Percentiles rank a stretch among this genome's conserved stretches.
Conservation (phyloP, 92 coral and sea anemone genomes). For the Siderastrea siderea region DNA sequence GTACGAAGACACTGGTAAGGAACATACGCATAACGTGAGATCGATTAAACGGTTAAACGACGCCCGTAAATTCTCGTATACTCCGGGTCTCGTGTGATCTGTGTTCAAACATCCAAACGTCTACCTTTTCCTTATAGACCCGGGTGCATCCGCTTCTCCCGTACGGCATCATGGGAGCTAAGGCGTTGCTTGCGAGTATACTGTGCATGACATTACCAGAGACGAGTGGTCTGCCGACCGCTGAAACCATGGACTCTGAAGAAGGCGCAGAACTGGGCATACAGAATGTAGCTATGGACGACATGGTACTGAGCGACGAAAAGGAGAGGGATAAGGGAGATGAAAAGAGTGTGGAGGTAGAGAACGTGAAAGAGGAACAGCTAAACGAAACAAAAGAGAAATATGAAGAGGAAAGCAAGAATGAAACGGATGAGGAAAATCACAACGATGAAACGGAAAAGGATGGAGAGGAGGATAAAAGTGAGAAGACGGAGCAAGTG, state of each 20-base stretch:
- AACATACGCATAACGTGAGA: too few relatives aligned
- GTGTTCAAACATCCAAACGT: neutral
- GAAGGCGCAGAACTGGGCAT: conserved; percentile 25
- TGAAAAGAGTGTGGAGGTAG: neutral
- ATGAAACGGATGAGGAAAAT: neutral
- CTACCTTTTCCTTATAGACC: conserved; percentile 25
- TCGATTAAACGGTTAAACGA: too few relatives aligned
- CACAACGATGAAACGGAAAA: neutral
- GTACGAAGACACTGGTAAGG: too few relatives aligned
- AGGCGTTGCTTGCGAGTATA: conserved; percentile 53
- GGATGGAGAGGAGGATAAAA: neutral
- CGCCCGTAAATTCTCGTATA: too few relatives aligned
- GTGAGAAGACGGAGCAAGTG: neutral
- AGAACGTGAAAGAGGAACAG: neutral
- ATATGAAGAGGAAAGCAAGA: neutral
- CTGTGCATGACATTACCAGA: conserved; percentile 70
- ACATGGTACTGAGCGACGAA: neutral
- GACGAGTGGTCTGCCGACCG: conserved; percentile 59
- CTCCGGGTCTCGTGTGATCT: too few relatives aligned
- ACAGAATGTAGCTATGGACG: conserved; percentile 10
- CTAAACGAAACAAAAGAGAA: neutral
- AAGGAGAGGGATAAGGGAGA: neutral
- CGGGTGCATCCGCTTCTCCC: conserved; percentile 72
- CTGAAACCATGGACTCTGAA: conserved; percentile 66
- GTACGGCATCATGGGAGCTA: conserved; percentile 57